Evolutionary conservation across 2,797 vertebrate genomes (phyloP).

Genomic region (Hapalemur alaotrensis): DNA sequence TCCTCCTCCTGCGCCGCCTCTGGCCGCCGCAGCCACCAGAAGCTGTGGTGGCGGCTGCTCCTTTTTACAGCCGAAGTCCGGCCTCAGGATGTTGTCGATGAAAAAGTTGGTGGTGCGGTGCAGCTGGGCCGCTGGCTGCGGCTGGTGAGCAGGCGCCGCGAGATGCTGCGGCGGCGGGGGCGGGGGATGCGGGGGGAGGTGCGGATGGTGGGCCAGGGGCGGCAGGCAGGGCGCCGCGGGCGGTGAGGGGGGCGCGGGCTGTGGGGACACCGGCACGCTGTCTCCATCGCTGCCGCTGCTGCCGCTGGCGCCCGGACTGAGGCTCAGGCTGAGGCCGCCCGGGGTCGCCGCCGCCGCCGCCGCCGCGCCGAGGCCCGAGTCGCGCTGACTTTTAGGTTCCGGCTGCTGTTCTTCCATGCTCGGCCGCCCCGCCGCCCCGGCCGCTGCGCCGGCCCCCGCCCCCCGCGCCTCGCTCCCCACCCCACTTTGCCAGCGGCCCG

Average conservation of each 20-base stretch:
- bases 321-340: slow-evolving; percentile 65
- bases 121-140: slow-evolving; percentile 89
- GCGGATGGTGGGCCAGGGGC: slow-evolving; percentile 87
- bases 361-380: slow-evolving; percentile 89
- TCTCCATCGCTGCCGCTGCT: slow-evolving; percentile 92
- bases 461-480: slow-evolving; percentile 77
- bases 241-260: slow-evolving; percentile 89
- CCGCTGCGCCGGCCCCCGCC: slow-evolving; percentile 79
- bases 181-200: slow-evolving; percentile 86
- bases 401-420: slow-evolving; percentile 92
- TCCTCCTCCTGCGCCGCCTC: slow-evolving; percentile 69
- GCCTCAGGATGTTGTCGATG: slow-evolving; percentile 97
- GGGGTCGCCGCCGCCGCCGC: slow-evolving; percentile 56
- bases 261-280: slow-evolving; percentile 91
- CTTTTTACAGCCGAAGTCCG: slow-evolving; percentile 96
- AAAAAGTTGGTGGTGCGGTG: slow-evolving; percentile 97
- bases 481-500: slow-evolving; percentile 82
- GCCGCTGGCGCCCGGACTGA: slow-evolving; percentile 79
- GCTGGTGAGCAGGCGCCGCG: slow-evolving; percentile 87
- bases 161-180: slow-evolving; percentile 88
- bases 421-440: slow-evolving; percentile 80
- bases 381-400: slow-evolving; percentile 86
- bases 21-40: slow-evolving; percentile 68
- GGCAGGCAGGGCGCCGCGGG: slow-evolving; percentile 81
- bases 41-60: slow-evolving; percentile 83